Percentiles rank a stretch among this genome's conserved stretches.
These are phyloP conservation scores for Camelus bactrianus DNA, from an alignment of 2,113 vertebrate genomes.

Conservation along the genomic window DNA sequence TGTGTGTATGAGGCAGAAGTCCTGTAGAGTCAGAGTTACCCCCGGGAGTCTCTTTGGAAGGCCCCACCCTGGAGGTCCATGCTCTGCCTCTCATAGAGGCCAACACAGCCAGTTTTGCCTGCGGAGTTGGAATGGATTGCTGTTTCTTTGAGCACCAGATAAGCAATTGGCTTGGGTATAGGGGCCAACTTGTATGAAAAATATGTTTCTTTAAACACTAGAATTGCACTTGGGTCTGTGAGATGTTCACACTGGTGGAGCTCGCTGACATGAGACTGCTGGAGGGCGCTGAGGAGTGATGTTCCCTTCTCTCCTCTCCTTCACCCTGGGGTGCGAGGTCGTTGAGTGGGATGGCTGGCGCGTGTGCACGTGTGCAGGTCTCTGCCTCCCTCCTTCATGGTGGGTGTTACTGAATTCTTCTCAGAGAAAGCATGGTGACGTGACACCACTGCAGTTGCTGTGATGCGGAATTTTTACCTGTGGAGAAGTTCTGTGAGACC, in stretches of 20 bases:
- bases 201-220: not conserved
- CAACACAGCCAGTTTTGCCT: not conserved
- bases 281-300: not conserved
- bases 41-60: not conserved
- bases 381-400: not conserved
- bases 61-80: not conserved
- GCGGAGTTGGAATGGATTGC: not conserved
- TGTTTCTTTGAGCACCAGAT: constrained; percentile 16
- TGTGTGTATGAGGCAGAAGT: not conserved
- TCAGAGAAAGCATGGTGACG: not conserved
- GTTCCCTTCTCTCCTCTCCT: not conserved
- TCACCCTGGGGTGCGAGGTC: not conserved
- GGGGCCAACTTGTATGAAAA: not conserved
- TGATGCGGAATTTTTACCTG: not conserved
- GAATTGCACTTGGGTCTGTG: not conserved
- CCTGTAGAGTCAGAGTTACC: not conserved
- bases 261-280: not conserved
- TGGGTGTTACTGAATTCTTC: not conserved
- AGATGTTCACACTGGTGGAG: not conserved
- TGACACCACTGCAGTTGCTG: not conserved
- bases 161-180: not conserved
- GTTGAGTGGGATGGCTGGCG: not conserved
- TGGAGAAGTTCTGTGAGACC: not conserved
- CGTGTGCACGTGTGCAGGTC: rapidly evolving
- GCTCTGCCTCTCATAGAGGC: not conserved